A percentile compares a stretch with the other conserved stretches of the same genome.
These are phyloP conservation scores for Andricus grossulariae DNA, from an alignment of 1,140 invertebrate genomes.

Conservation along the genomic window DNA sequence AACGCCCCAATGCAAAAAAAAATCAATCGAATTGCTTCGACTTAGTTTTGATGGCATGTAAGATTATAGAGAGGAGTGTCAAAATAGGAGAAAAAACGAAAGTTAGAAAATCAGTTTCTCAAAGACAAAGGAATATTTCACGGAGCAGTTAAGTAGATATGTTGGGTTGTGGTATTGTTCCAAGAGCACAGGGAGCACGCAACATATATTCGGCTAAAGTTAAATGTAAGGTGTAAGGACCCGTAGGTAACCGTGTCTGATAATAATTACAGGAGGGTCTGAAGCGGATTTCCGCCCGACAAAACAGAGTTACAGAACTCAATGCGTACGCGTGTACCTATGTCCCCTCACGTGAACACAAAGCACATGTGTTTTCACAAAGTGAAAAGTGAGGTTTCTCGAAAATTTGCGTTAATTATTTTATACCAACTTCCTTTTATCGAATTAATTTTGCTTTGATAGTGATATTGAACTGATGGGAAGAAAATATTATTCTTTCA, in stretches of 20 bases:
- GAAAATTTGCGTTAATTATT: neutral
- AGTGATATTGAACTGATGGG: too few species aligned
- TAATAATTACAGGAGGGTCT: constrained; percentile 70
- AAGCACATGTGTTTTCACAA: neutral
- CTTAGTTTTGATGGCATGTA: too few species aligned
- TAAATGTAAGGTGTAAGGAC: constrained; percentile 42
- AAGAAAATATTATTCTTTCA: too few species aligned
- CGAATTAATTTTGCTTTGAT: too few species aligned
- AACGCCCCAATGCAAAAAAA: too few species aligned
- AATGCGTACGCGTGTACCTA: neutral
- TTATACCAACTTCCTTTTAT: too few species aligned
- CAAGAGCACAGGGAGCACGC: neutral
- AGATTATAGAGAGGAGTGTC: too few species aligned
- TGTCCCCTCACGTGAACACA: neutral
- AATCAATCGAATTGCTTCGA: too few species aligned
- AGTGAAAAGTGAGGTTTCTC: neutral
- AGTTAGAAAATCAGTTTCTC: too few species aligned
- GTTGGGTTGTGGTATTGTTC: neutral
- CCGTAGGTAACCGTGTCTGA: constrained; percentile 46
- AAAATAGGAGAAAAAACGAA: too few species aligned
- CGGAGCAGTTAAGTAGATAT: neutral
- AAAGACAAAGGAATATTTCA: too few species aligned
- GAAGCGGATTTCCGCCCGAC: constrained; percentile 67
- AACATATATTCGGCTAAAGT: constrained; percentile 2
- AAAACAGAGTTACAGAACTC: constrained; percentile 38